Conservation (phyloP, 2,113 vertebrate species). For the Mohoua ochrocephala region DNA sequence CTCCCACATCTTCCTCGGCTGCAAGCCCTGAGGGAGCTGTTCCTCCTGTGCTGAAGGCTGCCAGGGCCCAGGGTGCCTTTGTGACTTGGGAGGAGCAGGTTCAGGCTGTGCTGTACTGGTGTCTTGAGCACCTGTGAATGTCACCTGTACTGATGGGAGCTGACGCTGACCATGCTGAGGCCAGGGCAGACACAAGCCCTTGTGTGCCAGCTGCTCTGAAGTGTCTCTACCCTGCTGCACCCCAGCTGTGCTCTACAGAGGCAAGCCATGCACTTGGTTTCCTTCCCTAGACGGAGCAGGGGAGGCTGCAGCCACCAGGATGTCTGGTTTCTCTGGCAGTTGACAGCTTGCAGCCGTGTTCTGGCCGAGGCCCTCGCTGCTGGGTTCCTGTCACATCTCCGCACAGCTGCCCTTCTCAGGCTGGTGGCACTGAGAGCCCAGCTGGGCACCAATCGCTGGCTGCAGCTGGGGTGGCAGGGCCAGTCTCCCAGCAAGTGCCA, state of each 20-base stretch:
- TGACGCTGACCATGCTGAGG: background rate
- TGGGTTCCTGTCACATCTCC: background rate
- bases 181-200: background rate
- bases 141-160: accelerated
- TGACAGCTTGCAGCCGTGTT: background rate
- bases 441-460: accelerated
- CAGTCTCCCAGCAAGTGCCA: accelerated
- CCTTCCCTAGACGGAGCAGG: background rate
- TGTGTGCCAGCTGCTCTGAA: background rate
- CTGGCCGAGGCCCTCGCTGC: background rate
- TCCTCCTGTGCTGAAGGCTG: background rate
- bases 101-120: background rate
- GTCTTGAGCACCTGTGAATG: background rate
- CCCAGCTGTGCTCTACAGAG: background rate
- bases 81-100: background rate
- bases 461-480: background rate
- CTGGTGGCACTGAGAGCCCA: background rate
- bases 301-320: background rate
- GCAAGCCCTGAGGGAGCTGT: background rate
- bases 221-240: background rate
- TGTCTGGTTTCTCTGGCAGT: background rate
- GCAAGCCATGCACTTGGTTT: background rate
- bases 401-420: background rate
- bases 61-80: background rate
- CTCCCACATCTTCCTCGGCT: background rate